Conservation (phyloP, 2,888 invertebrate species). For the Vannuccia rotundouncinata region DNA sequence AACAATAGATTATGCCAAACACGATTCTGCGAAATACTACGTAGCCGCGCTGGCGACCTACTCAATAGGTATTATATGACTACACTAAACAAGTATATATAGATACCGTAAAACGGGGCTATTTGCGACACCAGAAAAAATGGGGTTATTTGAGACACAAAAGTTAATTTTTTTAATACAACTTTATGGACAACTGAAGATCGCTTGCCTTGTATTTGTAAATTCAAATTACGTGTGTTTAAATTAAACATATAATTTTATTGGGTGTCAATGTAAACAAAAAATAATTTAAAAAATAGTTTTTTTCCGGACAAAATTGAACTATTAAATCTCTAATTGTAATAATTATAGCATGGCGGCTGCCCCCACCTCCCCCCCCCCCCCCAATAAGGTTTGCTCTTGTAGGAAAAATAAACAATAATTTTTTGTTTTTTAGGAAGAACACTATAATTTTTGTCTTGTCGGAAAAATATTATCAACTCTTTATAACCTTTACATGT, state of each 20-base stretch:
- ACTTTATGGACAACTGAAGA: not conserved
- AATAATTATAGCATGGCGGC: no score
- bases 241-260: not conserved
- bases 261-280: not conserved
- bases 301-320: not conserved
- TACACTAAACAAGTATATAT: not conserved
- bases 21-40: no score
- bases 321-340: not conserved
- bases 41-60: no score
- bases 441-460: no score
- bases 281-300: not conserved
- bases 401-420: no score
- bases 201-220: not conserved
- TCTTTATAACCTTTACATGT: no score
- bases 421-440: no score
- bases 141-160: not conserved
- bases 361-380: no score
- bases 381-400: no score
- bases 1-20: no score
- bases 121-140: not conserved
- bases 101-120: not conserved
- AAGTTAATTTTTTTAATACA: not conserved
- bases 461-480: no score
- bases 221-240: not conserved
- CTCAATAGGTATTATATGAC: no score